Base-by-base conservation (phyloP, 2,888 invertebrate species). In the Apantesis nais region DNA sequence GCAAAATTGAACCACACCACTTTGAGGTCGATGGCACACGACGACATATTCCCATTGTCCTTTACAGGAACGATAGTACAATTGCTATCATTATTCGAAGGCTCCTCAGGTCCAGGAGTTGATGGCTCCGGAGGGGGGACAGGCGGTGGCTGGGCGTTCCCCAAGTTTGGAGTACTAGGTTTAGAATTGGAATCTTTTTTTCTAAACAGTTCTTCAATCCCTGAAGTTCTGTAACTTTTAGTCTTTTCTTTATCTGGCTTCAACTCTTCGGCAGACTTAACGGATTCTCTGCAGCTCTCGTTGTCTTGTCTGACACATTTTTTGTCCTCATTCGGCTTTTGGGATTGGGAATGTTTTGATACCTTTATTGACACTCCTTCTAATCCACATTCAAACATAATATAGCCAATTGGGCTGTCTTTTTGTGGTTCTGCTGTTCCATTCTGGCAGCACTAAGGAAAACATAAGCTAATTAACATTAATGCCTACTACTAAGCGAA, bases 1-100 rank as follows among this genome's bases (percentile, higher is more conserved):
- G 99, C 99, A 93, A 99, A 99, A 90, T 99, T 99, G 85, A 99
- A 98, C 99, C 99, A 99, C 62, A 99, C 97, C 0, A 98, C 97
- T 88, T 98, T 98, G 70, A 99, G 92, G 86, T 99, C 98, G 68
- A 99, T 97, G 2, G 98, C 96, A 83, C 98, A 98, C 0, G 98
- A 98, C 0, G 98, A 97, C 0, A 97, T 97, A 85, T 97, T 97
- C 44, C 97, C 97, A 76, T 96, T 97, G 72, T 97, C 96, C 85
- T 96, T 97, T 0, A 95, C 93, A 0, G 94, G 92, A 14, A 89
- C 93, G 22, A 94, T 84, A 0, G 95, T 94, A 16, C 92, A 87
- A 22, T 81, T 84, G 71, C 88, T 89, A 48, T 93, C 93, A 72
- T 92, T 90, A 65, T 90, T 83, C 2, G 90, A 85, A 0, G 89